Percentiles rank a stretch among this genome's conserved stretches.
Conservation (phyloP, 2,888 invertebrate genomes). For the Cacoxenus indagator region DNA sequence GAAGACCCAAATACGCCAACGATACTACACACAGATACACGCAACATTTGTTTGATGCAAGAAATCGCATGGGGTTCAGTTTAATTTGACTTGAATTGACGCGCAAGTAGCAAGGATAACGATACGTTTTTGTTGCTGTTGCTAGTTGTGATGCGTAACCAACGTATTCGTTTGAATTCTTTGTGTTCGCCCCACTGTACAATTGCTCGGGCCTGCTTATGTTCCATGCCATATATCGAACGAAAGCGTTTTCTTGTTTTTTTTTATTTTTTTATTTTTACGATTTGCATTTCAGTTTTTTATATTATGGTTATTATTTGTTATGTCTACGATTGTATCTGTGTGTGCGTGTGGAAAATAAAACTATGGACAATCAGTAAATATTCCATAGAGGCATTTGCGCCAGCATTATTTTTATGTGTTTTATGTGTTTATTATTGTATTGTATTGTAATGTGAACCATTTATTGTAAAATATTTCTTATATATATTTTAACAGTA, state of each 20-base stretch:
- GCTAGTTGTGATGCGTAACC: slow-evolving; percentile 1
- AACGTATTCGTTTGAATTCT: background rate
- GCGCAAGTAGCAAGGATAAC: background rate
- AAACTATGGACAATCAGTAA: slow-evolving; percentile 8
- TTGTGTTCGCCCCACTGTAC: background rate
- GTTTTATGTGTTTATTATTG: slow-evolving; percentile 9
- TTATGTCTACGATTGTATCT: background rate
- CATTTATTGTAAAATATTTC: slow-evolving; percentile 5
- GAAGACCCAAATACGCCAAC: background rate
- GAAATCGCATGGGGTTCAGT: background rate
- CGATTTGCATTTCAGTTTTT: slow-evolving; percentile 11
- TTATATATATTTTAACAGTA: background rate
- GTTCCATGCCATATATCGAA: background rate
- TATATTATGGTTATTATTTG: background rate
- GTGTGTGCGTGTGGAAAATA: background rate
- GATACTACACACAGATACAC: background rate
- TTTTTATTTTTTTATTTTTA: slow-evolving; percentile 18
- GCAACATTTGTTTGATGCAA: background rate
- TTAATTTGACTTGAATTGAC: background rate
- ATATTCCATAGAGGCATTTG: slow-evolving; percentile 5
- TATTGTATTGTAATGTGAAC: too few species aligned
- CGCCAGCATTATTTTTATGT: background rate
- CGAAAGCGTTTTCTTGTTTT: slow-evolving; percentile 2
- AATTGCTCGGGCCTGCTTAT: background rate
- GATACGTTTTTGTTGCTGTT: background rate